phyloP scores from a whole-genome alignment of 2,113 vertebrate genomes.

The Dipodomys merriami region DNA sequence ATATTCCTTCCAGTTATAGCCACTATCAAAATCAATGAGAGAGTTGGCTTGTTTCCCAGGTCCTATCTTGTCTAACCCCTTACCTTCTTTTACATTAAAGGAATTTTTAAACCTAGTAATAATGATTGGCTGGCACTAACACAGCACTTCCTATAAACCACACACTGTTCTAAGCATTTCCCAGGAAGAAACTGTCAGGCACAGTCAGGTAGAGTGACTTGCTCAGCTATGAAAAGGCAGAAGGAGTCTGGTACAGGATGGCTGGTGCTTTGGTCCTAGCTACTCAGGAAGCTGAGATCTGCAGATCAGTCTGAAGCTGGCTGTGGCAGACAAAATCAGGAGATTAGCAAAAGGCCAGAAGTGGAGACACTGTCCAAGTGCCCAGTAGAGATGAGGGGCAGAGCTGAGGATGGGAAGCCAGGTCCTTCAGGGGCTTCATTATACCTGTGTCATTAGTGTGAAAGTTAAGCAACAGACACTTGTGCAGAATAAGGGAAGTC shows the following conservation, averaged over 20 bases:
- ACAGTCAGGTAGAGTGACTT: not conserved
- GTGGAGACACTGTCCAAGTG: too few species aligned
- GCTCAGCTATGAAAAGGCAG: not conserved
- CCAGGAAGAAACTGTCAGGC: not conserved
- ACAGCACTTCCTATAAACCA: not conserved
- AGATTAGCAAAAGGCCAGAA: too few species aligned
- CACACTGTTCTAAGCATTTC: not conserved
- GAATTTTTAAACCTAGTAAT: not conserved
- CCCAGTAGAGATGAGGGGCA: not conserved
- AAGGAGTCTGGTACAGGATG: too few species aligned
- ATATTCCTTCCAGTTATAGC: not conserved
- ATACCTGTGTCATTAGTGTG: not conserved
- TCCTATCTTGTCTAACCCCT: not conserved
- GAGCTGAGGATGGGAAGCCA: not conserved
- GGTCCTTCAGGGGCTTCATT: not conserved
- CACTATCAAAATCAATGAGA: not conserved
- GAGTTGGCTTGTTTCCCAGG: not conserved
- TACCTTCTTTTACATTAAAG: constrained; percentile 40
- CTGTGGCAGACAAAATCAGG: too few species aligned
- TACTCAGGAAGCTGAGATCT: too few species aligned
- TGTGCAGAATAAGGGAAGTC: not conserved
- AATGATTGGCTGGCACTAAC: not conserved
- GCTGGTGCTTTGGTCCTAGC: too few species aligned
- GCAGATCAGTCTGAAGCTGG: too few species aligned
- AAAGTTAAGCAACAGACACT: not conserved